Evolutionary conservation across 2,797 vertebrate genomes (phyloP).

Genomic region (Glyptemys insculpta): DNA sequence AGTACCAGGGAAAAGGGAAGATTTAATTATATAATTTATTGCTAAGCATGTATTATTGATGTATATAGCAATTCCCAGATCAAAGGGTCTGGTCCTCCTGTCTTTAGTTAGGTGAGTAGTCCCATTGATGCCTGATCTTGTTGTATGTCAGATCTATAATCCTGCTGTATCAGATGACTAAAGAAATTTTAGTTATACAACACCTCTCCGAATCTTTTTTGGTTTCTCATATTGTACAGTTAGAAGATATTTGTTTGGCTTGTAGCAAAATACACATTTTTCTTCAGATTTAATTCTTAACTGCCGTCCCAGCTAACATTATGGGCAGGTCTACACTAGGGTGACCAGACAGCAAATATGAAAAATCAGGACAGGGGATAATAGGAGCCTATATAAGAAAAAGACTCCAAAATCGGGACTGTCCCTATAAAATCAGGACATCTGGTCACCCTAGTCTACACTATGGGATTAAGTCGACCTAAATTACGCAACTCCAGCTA

Average conservation of each 20-base stretch:
- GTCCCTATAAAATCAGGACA: no score
- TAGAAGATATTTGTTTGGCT: constrained; percentile 65
- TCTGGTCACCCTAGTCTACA: no score
- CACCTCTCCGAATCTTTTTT: constrained; percentile 54
- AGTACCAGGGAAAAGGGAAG: constrained; percentile 34
- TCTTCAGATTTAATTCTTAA: constrained; percentile 66
- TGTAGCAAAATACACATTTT: constrained; percentile 67
- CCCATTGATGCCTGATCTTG: constrained; percentile 52
- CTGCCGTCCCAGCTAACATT: constrained; percentile 50
- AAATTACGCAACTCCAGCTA: no score
- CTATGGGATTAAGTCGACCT: no score
- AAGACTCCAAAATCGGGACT: no score
- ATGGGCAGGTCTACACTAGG: neutral
- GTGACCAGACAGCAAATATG: no score
- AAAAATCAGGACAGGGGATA: no score
- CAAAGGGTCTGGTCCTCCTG: constrained; percentile 64
- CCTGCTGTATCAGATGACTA: constrained; percentile 47
- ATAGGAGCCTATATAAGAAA: no score
- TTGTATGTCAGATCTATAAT: constrained; percentile 48
- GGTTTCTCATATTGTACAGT: constrained; percentile 53
- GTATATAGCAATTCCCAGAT: constrained; percentile 65
- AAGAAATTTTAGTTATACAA: constrained; percentile 51
- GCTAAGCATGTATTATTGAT: constrained; percentile 62
- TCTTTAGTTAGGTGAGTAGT: constrained; percentile 67
- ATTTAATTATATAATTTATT: constrained; percentile 75